Conservation (phyloP, 2,113 vertebrate genomes). For the Myotis brandtii region DNA sequence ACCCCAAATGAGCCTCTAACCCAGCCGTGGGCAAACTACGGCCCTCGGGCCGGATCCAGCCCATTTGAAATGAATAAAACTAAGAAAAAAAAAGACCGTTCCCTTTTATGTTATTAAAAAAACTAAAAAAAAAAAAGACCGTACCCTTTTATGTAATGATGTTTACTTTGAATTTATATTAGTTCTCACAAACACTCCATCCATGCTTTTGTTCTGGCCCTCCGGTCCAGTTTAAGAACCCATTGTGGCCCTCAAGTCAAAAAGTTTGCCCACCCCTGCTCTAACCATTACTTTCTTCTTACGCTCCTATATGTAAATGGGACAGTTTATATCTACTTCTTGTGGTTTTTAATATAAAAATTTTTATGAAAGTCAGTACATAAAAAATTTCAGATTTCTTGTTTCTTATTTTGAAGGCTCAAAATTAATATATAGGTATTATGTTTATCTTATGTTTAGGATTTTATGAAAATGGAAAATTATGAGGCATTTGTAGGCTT, state of each 20-base stretch:
- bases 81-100: too few species aligned
- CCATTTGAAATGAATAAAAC: too few species aligned
- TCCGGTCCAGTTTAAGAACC: too few species aligned
- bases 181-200: too few species aligned
- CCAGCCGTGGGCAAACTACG: too few species aligned
- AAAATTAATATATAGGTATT: slow-evolving; percentile 58
- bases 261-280: not conserved
- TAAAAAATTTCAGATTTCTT: slow-evolving; percentile 31
- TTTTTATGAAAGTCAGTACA: not conserved
- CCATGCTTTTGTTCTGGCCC: too few species aligned
- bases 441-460: slow-evolving; percentile 82
- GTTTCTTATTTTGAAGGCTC: slow-evolving; percentile 51
- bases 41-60: too few species aligned
- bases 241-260: too few species aligned
- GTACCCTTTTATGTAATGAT: too few species aligned
- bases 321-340: not conserved
- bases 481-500: slow-evolving; percentile 81
- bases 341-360: not conserved
- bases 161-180: too few species aligned
- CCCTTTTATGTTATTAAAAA: too few species aligned
- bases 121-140: too few species aligned
- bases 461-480: slow-evolving; percentile 86
- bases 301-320: not conserved
- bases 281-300: not conserved
- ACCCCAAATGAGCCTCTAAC: not conserved